A percentile compares a stretch with the other conserved stretches of the same genome.
These are phyloP conservation scores for Drosophila imparisetae DNA, from an alignment of 2,888 invertebrate genomes.

Conservation along the genomic window DNA sequence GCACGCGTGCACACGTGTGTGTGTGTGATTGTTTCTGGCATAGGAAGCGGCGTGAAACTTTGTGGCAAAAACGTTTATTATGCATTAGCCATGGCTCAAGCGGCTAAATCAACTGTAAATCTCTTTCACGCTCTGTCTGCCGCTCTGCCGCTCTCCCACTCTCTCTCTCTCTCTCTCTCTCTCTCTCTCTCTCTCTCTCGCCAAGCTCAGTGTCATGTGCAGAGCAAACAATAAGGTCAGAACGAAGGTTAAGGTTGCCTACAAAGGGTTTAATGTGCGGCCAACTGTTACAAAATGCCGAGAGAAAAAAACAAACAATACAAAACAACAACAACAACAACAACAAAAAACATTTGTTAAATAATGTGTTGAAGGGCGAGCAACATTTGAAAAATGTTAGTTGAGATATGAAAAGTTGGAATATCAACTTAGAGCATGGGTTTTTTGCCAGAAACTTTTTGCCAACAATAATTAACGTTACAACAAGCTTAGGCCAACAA, in stretches of 20 bases:
- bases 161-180: conserved; percentile 21
- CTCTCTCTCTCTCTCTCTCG: too few relatives aligned
- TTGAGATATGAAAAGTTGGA: conserved; percentile 10
- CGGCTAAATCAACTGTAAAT: conserved; percentile 79
- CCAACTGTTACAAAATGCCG: conserved; percentile 43
- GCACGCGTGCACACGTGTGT: conserved; percentile 26
- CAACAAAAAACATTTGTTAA: conserved; percentile 27
- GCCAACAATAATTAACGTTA: conserved; percentile 2
- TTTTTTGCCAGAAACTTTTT: neutral
- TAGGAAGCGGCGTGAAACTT: conserved; percentile 67
- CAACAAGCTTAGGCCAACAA: neutral
- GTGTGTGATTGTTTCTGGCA: conserved; percentile 13
- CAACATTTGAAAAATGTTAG: conserved; percentile 25
- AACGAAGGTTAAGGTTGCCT: conserved; percentile 28
- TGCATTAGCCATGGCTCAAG: conserved; percentile 74
- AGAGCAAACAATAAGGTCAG: conserved; percentile 56
- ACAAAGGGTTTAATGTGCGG: conserved; percentile 50
- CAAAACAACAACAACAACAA: conserved; percentile 8
- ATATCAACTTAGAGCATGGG: conserved; percentile 5
- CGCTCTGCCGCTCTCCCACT: too few relatives aligned
- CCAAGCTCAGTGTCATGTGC: neutral
- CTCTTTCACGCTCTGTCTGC: conserved; percentile 29
- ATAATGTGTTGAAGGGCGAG: conserved; percentile 42
- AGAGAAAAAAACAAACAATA: conserved; percentile 3
- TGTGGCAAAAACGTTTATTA: conserved; percentile 70